phyloP scores from a whole-genome alignment of 2,797 vertebrate species.

The Meriones psammophilus region DNA sequence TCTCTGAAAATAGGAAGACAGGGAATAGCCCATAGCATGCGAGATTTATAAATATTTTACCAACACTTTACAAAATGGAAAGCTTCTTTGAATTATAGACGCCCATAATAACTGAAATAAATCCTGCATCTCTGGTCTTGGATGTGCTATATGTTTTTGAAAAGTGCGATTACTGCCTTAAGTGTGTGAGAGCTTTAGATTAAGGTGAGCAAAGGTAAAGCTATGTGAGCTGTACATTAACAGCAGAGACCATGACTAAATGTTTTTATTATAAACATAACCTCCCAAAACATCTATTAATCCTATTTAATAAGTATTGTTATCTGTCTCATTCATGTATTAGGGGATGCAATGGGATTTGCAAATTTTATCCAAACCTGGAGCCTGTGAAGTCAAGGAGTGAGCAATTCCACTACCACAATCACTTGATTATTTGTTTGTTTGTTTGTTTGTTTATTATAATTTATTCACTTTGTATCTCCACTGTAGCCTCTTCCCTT shows the following conservation, averaged over 20 bases:
- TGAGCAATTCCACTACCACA: not conserved
- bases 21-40: not conserved
- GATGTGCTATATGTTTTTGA: not conserved
- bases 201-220: not conserved
- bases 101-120: not conserved
- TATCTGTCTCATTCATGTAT: not conserved
- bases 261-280: not conserved
- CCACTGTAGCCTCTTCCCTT: too few species aligned
- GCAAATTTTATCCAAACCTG: not conserved
- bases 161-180: not conserved
- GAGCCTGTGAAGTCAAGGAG: not conserved
- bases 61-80: not conserved
- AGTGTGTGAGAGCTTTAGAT: not conserved
- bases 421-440: not conserved
- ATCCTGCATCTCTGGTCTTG: not conserved
- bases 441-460: too few species aligned
- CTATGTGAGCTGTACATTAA: not conserved
- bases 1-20: constrained; percentile 19
- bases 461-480: too few species aligned
- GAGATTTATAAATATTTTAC: not conserved
- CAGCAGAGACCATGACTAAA: not conserved
- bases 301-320: not conserved
- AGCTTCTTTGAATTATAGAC: not conserved
- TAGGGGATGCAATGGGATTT: not conserved
- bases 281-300: not conserved